A percentile compares a stretch with the other conserved stretches of the same genome.
phyloP scores from a whole-genome alignment of 1,140 invertebrate genomes.

The Saccostrea cuccullata region DNA sequence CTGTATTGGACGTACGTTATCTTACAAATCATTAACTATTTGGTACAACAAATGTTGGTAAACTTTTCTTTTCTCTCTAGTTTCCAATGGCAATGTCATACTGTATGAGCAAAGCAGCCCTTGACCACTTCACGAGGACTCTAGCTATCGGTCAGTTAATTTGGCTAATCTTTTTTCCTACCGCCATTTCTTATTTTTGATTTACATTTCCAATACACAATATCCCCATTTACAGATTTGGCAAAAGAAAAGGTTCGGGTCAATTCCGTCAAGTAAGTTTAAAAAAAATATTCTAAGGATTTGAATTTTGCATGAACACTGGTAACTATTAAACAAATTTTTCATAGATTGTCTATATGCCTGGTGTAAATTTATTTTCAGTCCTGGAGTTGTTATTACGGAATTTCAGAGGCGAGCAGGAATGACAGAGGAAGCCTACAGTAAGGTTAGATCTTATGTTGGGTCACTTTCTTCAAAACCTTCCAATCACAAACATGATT shows the following conservation, averaged over 20 bases:
- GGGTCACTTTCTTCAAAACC: too few relatives aligned
- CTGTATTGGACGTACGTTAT: too few relatives aligned
- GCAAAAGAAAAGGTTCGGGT: slow-evolving; percentile 89
- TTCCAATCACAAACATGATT: too few relatives aligned
- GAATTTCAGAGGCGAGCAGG: slow-evolving; percentile 88
- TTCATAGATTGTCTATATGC: too few relatives aligned
- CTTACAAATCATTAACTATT: too few relatives aligned
- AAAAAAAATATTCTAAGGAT: not conserved
- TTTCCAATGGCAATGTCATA: slow-evolving; percentile 51
- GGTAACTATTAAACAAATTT: not conserved
- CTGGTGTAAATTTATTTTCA: slow-evolving; percentile 66
- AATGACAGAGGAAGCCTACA: slow-evolving; percentile 85
- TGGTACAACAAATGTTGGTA: not conserved
- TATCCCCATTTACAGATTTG: slow-evolving; percentile 81
- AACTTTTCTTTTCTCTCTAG: slow-evolving; percentile 38
- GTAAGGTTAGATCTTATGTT: slow-evolving; percentile 75
- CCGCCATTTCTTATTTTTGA: not conserved
- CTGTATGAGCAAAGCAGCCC: slow-evolving; percentile 58
- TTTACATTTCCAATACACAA: not conserved
- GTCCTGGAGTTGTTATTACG: slow-evolving; percentile 83
- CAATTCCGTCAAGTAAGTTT: slow-evolving; percentile 87
- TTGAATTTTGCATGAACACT: not conserved
- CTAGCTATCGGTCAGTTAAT: slow-evolving; percentile 55
- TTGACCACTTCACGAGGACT: slow-evolving; percentile 56
- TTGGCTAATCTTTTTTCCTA: not conserved